Percentiles rank a stretch among this genome's conserved stretches.
These are phyloP conservation scores for Hypocryptadius cinnamomeus DNA, from an alignment of 2,113 vertebrate species.

Conservation along the genomic window DNA sequence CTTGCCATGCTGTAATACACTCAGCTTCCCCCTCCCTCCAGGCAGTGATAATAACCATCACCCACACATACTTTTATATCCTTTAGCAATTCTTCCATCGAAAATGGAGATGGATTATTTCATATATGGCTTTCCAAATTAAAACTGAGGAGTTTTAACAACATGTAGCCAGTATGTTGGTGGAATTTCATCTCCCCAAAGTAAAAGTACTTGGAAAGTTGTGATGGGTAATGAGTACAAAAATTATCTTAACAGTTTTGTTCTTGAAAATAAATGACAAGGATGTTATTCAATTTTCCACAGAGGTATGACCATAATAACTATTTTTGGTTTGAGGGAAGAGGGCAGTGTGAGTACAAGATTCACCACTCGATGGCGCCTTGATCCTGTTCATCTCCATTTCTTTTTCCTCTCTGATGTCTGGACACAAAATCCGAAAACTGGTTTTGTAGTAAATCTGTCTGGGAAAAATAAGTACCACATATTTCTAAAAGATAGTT, in stretches of 20 bases:
- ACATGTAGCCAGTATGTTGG: not conserved
- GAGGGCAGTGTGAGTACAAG: not conserved
- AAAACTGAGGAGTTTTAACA: not conserved
- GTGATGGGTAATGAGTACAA: not conserved
- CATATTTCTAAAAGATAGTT: not conserved
- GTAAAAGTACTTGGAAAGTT: not conserved
- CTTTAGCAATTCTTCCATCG: not conserved
- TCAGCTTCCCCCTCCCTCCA: not conserved
- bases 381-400: not conserved
- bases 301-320: too few relatives aligned
- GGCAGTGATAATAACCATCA: not conserved
- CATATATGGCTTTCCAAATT: not conserved
- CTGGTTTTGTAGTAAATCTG: not conserved
- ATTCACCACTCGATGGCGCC: slow-evolving; percentile 48
- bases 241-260: not conserved
- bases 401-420: not conserved
- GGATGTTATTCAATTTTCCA: not conserved
- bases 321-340: not conserved
- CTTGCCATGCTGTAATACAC: not conserved
- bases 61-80: not conserved
- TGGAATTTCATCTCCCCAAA: not conserved
- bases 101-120: not conserved
- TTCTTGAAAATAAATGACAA: not conserved
- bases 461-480: not conserved
- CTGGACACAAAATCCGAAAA: not conserved